Conservation (phyloP, 2,113 vertebrate genomes). For the Syrmaticus mikado region DNA sequence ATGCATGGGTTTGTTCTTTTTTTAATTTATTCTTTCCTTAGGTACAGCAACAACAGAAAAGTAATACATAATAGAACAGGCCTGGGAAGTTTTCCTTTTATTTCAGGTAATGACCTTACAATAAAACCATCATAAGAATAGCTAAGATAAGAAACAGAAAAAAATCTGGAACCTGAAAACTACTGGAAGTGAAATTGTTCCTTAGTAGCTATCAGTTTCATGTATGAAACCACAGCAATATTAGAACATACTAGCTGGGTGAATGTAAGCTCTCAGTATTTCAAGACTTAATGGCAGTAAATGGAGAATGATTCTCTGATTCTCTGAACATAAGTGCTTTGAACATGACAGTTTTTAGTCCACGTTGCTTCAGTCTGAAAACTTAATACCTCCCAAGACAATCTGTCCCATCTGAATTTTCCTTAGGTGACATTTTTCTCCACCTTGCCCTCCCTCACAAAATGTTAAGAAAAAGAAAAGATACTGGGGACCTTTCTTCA, state of each 20-base stretch:
- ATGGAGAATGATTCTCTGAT: neutral
- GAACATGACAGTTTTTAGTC: neutral
- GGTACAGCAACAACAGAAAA: neutral
- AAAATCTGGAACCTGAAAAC: neutral
- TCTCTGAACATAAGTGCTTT: neutral
- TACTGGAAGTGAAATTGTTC: neutral
- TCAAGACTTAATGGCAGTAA: neutral
- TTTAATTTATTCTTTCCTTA: neutral
- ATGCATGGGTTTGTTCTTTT: neutral
- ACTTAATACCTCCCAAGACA: neutral
- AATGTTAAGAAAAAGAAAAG: neutral
- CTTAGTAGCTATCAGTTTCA: neutral
- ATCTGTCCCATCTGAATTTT: neutral
- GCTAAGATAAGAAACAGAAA: neutral
- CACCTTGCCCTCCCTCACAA: neutral
- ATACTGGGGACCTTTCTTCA: neutral
- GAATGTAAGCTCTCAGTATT: neutral
- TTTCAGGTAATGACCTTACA: neutral
- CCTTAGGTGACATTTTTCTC: neutral
- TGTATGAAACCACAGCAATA: neutral
- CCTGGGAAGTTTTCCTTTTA: neutral
- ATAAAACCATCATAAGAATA: neutral
- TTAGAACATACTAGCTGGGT: rapidly evolving
- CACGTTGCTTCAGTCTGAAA: neutral
- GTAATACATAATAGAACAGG: neutral